A percentile compares a stretch with the other conserved stretches of the same genome.
Conservation (phyloP, 2,888 invertebrate genomes). For the Drosophila pegasa region DNA sequence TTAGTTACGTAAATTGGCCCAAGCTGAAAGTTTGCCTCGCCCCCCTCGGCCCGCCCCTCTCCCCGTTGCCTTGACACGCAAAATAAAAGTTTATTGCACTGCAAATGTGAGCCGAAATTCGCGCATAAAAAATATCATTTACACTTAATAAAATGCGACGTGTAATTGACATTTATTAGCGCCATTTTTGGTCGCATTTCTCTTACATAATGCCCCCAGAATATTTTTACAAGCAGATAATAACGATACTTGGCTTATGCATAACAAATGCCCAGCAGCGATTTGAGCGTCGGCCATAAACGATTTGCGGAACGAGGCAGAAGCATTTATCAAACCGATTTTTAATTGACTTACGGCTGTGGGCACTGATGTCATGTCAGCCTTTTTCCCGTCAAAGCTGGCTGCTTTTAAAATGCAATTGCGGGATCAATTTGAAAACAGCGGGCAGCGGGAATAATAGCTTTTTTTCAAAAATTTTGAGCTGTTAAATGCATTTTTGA, state of each 20-base stretch:
- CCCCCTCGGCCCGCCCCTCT: background rate
- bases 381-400: too few relatives aligned
- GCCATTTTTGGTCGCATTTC: conserved; percentile 20
- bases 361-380: too few relatives aligned
- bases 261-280: conserved; percentile 27
- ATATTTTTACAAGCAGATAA: conserved; percentile 34
- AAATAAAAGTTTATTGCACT: conserved; percentile 43
- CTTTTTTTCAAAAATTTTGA: too few relatives aligned
- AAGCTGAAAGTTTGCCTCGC: conserved; percentile 11
- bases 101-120: conserved; percentile 37
- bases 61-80: conserved; percentile 2
- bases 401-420: too few relatives aligned
- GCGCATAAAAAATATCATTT: conserved; percentile 39
- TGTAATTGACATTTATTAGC: conserved; percentile 58
- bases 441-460: too few relatives aligned
- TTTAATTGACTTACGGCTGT: too few relatives aligned
- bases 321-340: conserved; percentile 2
- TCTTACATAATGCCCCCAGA: conserved; percentile 10
- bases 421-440: too few relatives aligned
- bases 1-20: conserved; percentile 35
- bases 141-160: conserved; percentile 57
- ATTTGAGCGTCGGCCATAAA: conserved; percentile 14
- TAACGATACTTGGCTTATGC: conserved; percentile 39
- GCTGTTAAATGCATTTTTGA: too few relatives aligned
- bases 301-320: background rate